Conservation (phyloP, 2,888 invertebrate genomes). For the Drosophila kuntzei region DNA sequence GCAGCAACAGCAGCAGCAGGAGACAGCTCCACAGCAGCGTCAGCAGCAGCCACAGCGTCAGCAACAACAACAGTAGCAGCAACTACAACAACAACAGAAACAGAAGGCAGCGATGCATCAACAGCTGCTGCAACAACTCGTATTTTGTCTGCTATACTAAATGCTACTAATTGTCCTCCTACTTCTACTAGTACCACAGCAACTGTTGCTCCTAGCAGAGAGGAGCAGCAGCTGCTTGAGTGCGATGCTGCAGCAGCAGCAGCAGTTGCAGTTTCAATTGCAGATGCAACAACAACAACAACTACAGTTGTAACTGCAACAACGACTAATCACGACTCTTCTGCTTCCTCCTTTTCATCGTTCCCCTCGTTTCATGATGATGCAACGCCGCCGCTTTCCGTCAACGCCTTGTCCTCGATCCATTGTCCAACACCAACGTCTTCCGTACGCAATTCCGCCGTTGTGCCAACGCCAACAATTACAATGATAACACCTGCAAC, state of each 20-base stretch:
- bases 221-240: slow-evolving; percentile 76
- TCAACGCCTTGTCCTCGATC: slow-evolving; percentile 77
- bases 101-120: slow-evolving; percentile 64
- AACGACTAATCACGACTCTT: slow-evolving; percentile 85
- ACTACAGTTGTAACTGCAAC: slow-evolving; percentile 61
- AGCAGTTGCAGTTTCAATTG: slow-evolving; percentile 40
- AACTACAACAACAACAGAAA: slow-evolving; percentile 69
- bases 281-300: slow-evolving; percentile 37
- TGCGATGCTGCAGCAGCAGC: slow-evolving; percentile 69
- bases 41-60: slow-evolving; percentile 42
- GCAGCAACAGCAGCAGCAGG: slow-evolving; percentile 68
- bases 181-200: slow-evolving; percentile 70
- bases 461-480: slow-evolving; percentile 67
- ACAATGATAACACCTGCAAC: slow-evolving; percentile 83
- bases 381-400: slow-evolving; percentile 55
- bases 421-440: slow-evolving; percentile 82
- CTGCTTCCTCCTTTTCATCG: slow-evolving; percentile 86
- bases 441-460: slow-evolving; percentile 70
- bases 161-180: slow-evolving; percentile 64
- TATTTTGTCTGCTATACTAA: slow-evolving; percentile 68
- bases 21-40: slow-evolving; percentile 52
- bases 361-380: slow-evolving; percentile 85
- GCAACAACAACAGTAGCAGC: slow-evolving; percentile 46
- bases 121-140: slow-evolving; percentile 66
- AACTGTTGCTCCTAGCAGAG: slow-evolving; percentile 55